These are phyloP conservation scores for Coturnix japonica DNA, from an alignment of 2,113 vertebrate species.

Conservation along the genomic window DNA sequence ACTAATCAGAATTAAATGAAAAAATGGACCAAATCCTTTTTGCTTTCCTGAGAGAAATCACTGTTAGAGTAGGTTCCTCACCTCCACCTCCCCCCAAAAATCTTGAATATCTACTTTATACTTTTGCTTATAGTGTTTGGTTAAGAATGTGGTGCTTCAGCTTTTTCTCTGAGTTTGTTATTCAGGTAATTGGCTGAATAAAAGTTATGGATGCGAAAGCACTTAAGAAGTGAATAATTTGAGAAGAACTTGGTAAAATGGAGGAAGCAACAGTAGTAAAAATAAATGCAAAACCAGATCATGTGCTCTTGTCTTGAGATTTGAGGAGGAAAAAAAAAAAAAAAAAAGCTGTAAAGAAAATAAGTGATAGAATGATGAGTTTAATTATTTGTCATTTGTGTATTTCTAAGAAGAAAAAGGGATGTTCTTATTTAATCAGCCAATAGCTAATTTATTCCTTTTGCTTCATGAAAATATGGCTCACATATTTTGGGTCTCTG, in stretches of 20 bases:
- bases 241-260: background rate
- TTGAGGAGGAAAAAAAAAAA: slow-evolving; percentile 48
- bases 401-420: slow-evolving; percentile 48
- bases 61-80: background rate
- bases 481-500: slow-evolving; percentile 75
- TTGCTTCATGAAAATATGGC: slow-evolving; percentile 61
- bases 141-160: background rate
- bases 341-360: slow-evolving; percentile 8
- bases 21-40: background rate
- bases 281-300: slow-evolving; percentile 55
- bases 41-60: slow-evolving; percentile 15
- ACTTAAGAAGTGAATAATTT: slow-evolving; percentile 24
- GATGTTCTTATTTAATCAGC: slow-evolving; percentile 21
- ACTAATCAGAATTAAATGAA: slow-evolving; percentile 30
- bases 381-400: slow-evolving; percentile 63
- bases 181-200: background rate
- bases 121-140: background rate
- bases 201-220: background rate
- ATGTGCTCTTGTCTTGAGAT: slow-evolving; percentile 46
- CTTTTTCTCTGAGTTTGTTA: background rate
- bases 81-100: too few species aligned
- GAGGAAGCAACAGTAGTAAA: slow-evolving; percentile 23
- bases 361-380: slow-evolving; percentile 20
- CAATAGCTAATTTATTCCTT: slow-evolving; percentile 68
- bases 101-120: background rate